Evolutionary conservation across 2,888 invertebrate species (phyloP), one percentile per base, ranked within the genome.

Genomic region (Thymelicus sylvestris): DNA sequence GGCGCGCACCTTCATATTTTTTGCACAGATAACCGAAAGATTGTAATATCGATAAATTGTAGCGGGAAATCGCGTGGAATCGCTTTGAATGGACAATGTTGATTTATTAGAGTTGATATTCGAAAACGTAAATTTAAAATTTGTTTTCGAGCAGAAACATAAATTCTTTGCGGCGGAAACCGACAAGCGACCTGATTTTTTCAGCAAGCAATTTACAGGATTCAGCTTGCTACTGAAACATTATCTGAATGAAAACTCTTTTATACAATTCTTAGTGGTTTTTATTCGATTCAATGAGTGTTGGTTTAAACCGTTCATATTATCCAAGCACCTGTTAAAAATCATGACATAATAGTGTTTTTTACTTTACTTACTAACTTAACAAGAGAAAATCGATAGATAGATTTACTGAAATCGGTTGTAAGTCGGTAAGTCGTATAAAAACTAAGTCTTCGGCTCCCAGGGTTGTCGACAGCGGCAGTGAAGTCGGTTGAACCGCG

Each of bases 81-180:
- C 75, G 76, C 74, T 79, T 76, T 79, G 80, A 82, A 81, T 80
- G 81, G 81, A 76, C 80, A 75, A 73, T 77, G 73, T 75, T 81
- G 83, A 83, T 82, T 83, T 83, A 81, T 80, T 77, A 78, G 77
- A 74, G 72, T 74, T 71, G 78, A 76, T 78, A 79, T 77, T 79
- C 76, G 76, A 66, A 71, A 71, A 71, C 71, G 71, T 71, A 71
- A 71, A 66, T 71, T 71, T 66, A 66, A 71, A 71, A 71, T 66
- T 71, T 71, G 71, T 71, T 66, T 66, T 61, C 74, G 74, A 73
- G 74, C 76, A 72, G 76, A 75, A 74, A 72, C 78, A 78, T 78
- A 78, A 80, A 79, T 80, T 76, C 76, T 66, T 71, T 70, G 71
- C 71, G 71, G 71, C 71, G 66, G 61, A 71, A 71, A 66, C 61